Conservation (phyloP, 2,888 invertebrate genomes). For the Eupithecia inturbata region DNA sequence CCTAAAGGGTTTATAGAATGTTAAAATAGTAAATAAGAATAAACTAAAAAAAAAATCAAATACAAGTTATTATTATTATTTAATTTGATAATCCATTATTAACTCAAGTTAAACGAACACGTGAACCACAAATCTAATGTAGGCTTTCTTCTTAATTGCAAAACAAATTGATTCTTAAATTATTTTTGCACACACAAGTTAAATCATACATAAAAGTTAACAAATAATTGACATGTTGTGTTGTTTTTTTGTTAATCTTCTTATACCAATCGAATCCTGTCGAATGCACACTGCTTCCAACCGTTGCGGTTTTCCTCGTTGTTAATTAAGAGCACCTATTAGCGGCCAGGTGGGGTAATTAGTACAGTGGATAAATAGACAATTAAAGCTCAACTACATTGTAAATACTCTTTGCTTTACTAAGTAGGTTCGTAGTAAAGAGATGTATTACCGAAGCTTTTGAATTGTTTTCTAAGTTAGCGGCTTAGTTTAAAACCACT, state of each 20-base stretch:
- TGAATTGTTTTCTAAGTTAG: background rate
- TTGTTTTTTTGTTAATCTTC: background rate
- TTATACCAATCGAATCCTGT: slow-evolving; percentile 8
- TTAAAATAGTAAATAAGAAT: no score
- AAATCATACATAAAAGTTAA: no score
- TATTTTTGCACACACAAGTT: no score
- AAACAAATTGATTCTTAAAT: no score
- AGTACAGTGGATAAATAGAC: slow-evolving; percentile 54
- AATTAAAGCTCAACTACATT: slow-evolving; percentile 49
- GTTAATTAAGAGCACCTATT: slow-evolving; percentile 52
- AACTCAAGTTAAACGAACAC: no score
- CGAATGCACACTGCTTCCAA: slow-evolving; percentile 23
- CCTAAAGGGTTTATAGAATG: no score
- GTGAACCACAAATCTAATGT: no score
- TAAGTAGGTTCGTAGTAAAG: background rate
- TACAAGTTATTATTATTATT: no score
- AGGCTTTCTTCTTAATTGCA: no score
- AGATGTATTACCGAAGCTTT: background rate
- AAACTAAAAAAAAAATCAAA: no score
- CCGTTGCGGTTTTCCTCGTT: slow-evolving; percentile 31
- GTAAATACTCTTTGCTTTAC: background rate
- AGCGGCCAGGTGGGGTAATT: slow-evolving; percentile 51
- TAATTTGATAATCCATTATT: no score
- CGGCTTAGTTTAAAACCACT: background rate
- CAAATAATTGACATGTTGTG: no score